Base-by-base conservation (phyloP, 2,888 invertebrate genomes). In the Lithophane leautieri region DNA sequence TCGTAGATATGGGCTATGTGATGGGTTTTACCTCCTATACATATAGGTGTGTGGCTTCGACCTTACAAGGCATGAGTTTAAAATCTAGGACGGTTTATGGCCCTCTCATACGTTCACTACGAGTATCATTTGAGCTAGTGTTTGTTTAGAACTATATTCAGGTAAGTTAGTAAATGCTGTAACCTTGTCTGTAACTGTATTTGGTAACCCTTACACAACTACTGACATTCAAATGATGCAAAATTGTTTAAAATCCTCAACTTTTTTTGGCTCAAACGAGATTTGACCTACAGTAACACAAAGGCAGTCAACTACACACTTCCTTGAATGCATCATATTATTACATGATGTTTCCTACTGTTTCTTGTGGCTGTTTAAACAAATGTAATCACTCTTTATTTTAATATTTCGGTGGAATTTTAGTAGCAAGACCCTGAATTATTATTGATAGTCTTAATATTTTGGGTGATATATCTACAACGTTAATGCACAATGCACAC, bases 301-400 rank as follows among this genome's bases (percentile, higher is more conserved):
- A 66, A 56, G 2, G 4, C 40, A 42, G 8, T 1, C 7, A 61
- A 68, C 44, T 19, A 19, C 40, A 52, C 16, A 28, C 44, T 72
- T 44, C 34, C 61, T 61, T 16, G n/a, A 72, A 50, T 42, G 50
- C 70, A 70, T 60, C 50, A 61, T 34, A 34, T 22, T 52, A 22
- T 52, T 9, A 19, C 44, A 19, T 14, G 12, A 42, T 14, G 19
- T 61, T 71, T 60, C 3, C 19, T 58, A 28, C 3, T 19, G 3
- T 28, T 47, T 60, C 16, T 70, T 70, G 58, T 70, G 8, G 22
- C 42, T 54, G 50, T 42, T 47, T 60, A 40, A 4, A 42, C 1
- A 73, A 70, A 62, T 47, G 3, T 60, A 19, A 50, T 25, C 50
- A 19, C 25, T 4, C 19, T n/a, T 50, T 65, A 63, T 16, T 42